These are phyloP conservation scores for Heptranchias perlo DNA, from an alignment of 2,113 vertebrate genomes.

Conservation along the genomic window DNA sequence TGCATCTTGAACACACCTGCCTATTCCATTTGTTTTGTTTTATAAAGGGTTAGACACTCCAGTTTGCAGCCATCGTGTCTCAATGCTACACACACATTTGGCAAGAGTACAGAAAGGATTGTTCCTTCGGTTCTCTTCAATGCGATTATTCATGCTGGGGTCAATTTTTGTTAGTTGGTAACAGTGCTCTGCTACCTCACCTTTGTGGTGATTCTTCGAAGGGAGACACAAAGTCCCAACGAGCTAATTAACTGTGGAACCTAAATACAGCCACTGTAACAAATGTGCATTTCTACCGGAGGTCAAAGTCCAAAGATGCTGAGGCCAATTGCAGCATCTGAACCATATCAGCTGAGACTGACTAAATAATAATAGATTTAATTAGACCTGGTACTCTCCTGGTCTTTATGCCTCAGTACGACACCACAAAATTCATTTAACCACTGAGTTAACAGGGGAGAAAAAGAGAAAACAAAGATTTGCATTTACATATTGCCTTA, in stretches of 20 bases:
- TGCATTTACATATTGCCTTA: no score
- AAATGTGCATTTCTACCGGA: no score
- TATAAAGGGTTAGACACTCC: not conserved
- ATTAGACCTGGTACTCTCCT: not conserved
- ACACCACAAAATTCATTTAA: not conserved
- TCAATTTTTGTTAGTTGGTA: not conserved
- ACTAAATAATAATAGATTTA: not conserved
- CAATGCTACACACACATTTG: not conserved
- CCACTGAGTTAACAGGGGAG: not conserved
- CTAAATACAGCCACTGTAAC: not conserved
- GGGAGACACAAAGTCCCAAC: not conserved
- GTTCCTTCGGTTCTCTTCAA: not conserved
- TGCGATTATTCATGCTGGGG: not conserved
- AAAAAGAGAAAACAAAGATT: no score
- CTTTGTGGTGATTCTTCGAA: not conserved
- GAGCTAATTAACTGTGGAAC: not conserved
- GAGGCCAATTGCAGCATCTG: not conserved
- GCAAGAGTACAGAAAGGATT: not conserved
- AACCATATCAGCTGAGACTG: not conserved
- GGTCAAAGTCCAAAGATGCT: not conserved
- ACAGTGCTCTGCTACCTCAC: not conserved
- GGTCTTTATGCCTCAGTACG: not conserved
- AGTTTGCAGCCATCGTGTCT: not conserved
- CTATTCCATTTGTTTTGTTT: not conserved
- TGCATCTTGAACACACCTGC: not conserved